A percentile compares a stretch with the other conserved stretches of the same genome.
Conservation (phyloP, 2,797 vertebrate genomes). For the Crossoptilon crossoptilon region DNA sequence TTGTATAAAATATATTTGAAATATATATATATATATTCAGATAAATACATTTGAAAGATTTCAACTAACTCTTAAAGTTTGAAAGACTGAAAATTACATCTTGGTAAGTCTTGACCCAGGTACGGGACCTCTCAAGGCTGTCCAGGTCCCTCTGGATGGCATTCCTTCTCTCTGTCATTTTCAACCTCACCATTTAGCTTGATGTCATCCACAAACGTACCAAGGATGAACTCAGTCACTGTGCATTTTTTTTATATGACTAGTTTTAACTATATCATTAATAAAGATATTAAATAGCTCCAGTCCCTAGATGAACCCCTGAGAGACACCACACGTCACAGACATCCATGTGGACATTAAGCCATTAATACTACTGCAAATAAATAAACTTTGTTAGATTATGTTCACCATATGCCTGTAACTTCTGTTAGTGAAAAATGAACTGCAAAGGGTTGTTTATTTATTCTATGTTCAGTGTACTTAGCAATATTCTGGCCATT, state of each 20-base stretch:
- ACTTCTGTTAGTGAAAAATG: background rate
- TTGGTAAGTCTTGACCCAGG: background rate
- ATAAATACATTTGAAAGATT: background rate
- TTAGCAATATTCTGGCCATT: background rate
- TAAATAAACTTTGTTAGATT: background rate
- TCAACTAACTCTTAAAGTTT: background rate
- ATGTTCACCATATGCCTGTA: background rate
- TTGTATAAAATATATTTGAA: background rate
- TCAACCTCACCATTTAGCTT: background rate
- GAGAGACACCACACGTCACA: background rate
- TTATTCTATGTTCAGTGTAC: background rate
- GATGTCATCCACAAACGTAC: background rate
- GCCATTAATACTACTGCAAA: background rate
- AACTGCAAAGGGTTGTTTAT: background rate
- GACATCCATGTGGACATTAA: background rate
- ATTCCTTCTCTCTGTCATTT: background rate
- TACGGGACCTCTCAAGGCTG: background rate
- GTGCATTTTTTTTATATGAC: background rate
- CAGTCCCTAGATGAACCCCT: background rate
- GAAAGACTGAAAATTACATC: background rate
- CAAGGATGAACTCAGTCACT: background rate
- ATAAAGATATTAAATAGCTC: background rate
- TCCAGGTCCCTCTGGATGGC: background rate
- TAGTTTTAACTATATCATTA: background rate
- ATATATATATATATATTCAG: no score